Percentiles rank a stretch among this genome's conserved stretches.
These are phyloP conservation scores for Nephila pilipes DNA, from an alignment of 1,140 invertebrate genomes.

Conservation along the genomic window DNA sequence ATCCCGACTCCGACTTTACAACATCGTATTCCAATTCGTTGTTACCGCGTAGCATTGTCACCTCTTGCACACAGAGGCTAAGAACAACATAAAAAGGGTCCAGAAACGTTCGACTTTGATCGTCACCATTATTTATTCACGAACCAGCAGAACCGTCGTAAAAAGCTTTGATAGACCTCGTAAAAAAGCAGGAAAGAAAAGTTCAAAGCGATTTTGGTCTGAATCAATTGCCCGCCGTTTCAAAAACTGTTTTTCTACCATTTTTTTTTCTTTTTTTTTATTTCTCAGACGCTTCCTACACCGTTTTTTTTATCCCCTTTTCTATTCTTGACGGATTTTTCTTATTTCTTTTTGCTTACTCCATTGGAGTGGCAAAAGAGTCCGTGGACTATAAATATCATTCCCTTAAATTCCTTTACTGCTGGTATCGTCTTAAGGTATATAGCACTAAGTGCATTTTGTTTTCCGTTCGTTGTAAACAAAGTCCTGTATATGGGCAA, in stretches of 20 bases:
- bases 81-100: background rate
- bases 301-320: background rate
- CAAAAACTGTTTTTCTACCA: conserved; percentile 29
- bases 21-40: background rate
- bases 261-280: background rate
- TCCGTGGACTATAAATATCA: conserved; percentile 11
- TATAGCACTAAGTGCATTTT: background rate
- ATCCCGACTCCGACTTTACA: background rate
- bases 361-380: background rate
- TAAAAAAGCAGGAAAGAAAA: conserved; percentile 40
- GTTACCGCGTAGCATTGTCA: background rate
- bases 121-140: conserved; percentile 60
- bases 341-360: background rate
- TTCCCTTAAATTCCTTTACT: background rate
- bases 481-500: background rate
- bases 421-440: background rate
- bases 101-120: conserved; percentile 40
- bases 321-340: background rate
- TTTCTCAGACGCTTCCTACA: background rate
- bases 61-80: background rate
- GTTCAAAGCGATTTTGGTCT: conserved; percentile 39
- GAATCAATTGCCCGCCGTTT: conserved; percentile 38
- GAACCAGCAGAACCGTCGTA: background rate
- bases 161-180: conserved; percentile 56
- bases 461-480: background rate